Percentiles rank a stretch among this genome's conserved stretches.
These are phyloP conservation scores for Graphium colonna DNA, from an alignment of 2,888 invertebrate species.

Conservation along the genomic window DNA sequence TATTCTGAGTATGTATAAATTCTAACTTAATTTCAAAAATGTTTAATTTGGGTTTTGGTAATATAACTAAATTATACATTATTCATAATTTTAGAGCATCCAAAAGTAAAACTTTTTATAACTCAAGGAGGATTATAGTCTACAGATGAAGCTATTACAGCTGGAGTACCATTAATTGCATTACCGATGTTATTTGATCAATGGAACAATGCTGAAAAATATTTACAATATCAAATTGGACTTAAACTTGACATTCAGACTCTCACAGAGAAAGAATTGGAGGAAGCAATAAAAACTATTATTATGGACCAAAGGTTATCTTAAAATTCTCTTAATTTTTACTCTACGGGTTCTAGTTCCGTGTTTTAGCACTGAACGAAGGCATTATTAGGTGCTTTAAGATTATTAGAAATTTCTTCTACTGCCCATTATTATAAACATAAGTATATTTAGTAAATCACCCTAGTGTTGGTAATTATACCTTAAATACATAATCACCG, in stretches of 20 bases:
- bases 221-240: constrained; percentile 44
- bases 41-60: no score
- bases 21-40: no score
- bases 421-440: no score
- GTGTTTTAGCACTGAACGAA: no score
- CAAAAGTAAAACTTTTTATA: constrained; percentile 59
- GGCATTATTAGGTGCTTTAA: no score
- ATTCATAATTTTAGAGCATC: constrained; percentile 49
- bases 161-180: constrained; percentile 55
- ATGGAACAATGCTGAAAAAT: constrained; percentile 49
- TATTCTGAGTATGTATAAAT: constrained; percentile 25
- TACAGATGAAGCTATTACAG: constrained; percentile 57
- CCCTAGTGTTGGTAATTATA: no score
- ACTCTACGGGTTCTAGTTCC: no score
- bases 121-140: constrained; percentile 67
- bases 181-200: constrained; percentile 63
- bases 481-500: no score
- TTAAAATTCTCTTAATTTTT: no score
- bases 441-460: no score
- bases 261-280: constrained; percentile 38
- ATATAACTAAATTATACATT: no score
- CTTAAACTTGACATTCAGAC: constrained; percentile 40
- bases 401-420: no score
- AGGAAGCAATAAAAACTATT: constrained; percentile 33
- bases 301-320: constrained; percentile 38